Evolutionary conservation across 2,888 invertebrate species (phyloP), one percentile per base, ranked within the genome.

Genomic region (Agrochola lychnidis): DNA sequence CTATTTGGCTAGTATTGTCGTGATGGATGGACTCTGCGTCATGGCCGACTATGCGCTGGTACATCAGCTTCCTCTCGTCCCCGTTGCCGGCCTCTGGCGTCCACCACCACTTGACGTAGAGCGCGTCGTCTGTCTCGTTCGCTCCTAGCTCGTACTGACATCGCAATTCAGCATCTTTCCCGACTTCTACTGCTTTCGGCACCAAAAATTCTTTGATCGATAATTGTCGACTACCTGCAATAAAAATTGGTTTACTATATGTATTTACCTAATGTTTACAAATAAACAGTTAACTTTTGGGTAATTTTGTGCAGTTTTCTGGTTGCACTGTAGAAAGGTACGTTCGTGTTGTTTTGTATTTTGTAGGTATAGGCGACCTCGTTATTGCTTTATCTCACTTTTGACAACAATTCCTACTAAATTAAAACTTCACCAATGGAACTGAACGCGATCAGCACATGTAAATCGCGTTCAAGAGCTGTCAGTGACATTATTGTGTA

Each of bases 51-150:
- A 94, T 90, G 75, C 94, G 90, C 84, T 95, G 96, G 81, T 95
- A 96, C 40, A 95, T 85, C 72, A 84, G 93, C 66, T 84, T 84
- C 70, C 85, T 88, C 53, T 91, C 87, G 6, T 91, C 92, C 12
- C 78, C 85, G n/a, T 86, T 79, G 14, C 85, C 84, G 40, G 91
- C 86, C 12, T 83, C 70, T 22, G 94, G 92, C 48, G 90, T 93
- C 92, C 92, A 93, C 95, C 94, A 96, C 96, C 96, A 96, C 80
- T 96, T 96, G 53, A 95, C 91, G 78, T 89, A 92, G 56, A 93
- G 78, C 0, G 79, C 88, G 22, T 82, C 83, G 12, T 91, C 90
- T 0, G 88, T 78, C 76, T 92, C 93, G 14, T 81, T 81, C 10
- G 79, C 81, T 12, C 59, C 80, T 63, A 93, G 73, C 7, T 89